Evolutionary conservation across 2,888 invertebrate genomes (phyloP), one percentile per base, ranked within the genome.

Genomic region (Hyles lineata): DNA sequence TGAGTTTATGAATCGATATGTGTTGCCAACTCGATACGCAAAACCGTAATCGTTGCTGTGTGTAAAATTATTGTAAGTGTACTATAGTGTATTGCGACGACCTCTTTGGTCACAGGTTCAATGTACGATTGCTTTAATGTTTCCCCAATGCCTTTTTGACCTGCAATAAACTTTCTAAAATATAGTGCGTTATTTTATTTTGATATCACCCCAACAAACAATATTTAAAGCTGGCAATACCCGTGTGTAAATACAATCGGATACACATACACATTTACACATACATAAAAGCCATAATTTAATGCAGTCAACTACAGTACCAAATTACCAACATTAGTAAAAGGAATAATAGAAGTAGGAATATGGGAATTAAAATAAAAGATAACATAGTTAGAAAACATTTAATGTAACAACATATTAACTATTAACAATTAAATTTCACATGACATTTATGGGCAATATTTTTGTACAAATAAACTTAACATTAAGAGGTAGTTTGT

Each of bases 51-150:
- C n/a, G n/a, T 5, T 21, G 25, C 23, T 52, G 35, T 32, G 25
- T 55, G 15, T 62, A 62, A 52, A 70, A n/a, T 55, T 32, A 58
- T 63, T 63, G 63, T 72, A 63, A 72, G 63, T 21, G 58, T 72
- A 62, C 17, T 8, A 63, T 59, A 72, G 35, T 8, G 35, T 72
- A 58, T 23, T 9, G 29, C 59, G 55, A 55, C 17, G 55, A 55
- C 55, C 55, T 55, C 58, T 4, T 19, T 74, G 80, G 79, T 77
- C 81, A 75, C 81, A 77, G 81, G 79, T 79, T 81, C 74, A 77
- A 81, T 83, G 82, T 86, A 85, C 76, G 77, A 84, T 83, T 85
- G 89, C 88, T 87, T 87, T 84, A 78, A 83, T 85, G 84, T 88
- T 86, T 77, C 85, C 85, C 81, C 83, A 85, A 84, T 77, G 87